Base-by-base conservation (phyloP, 2,797 vertebrate genomes). In the Coilia nasus region DNA sequence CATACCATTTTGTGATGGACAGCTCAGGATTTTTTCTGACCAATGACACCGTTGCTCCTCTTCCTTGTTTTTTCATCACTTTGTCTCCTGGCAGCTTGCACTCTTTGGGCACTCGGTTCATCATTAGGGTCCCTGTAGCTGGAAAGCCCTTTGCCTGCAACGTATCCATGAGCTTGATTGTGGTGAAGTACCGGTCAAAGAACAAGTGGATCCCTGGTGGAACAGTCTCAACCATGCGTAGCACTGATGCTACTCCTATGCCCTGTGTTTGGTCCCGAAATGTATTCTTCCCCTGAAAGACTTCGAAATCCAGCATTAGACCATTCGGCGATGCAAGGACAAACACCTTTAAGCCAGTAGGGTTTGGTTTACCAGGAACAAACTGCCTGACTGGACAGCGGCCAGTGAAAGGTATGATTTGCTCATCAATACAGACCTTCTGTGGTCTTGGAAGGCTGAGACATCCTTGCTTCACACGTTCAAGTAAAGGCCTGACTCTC, bases 331-430 rank as follows among this genome's bases (percentile, higher is more conserved):
- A 88, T 0, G 87, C 88, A 87, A 89, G 86, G 0, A 90, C 86
- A 87, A 90, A 90, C 3, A 87, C 47, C 78, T 90, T 92, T 14
- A 88, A 11, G 47, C 82, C 85, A 85, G 85, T 84, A 81, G 86
- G 85, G 23, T 85, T 1, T 85, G 84, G 85, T 82, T 90, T 91
- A 14, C 85, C 71, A 62, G 81, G 83, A 62, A 89, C 83, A 86
- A 14, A 86, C 19, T 88, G 83, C 56, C 57, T 50, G 35, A 88
- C 1, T 44, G 87, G 75, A 81, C 87, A 89, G 12, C 64, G 1
- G 46, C 85, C 87, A 84, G 88, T 88, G 80, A 91, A 92, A 19
- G 56, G 84, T n/a, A 88, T 82, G 3, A 90, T 91, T 85, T 88
- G 86, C 60, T 89, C 81, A 75, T 91, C 64, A 64, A 75, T 84